Base-by-base conservation (phyloP, 2,797 vertebrate genomes). In the Manis pentadactyla region DNA sequence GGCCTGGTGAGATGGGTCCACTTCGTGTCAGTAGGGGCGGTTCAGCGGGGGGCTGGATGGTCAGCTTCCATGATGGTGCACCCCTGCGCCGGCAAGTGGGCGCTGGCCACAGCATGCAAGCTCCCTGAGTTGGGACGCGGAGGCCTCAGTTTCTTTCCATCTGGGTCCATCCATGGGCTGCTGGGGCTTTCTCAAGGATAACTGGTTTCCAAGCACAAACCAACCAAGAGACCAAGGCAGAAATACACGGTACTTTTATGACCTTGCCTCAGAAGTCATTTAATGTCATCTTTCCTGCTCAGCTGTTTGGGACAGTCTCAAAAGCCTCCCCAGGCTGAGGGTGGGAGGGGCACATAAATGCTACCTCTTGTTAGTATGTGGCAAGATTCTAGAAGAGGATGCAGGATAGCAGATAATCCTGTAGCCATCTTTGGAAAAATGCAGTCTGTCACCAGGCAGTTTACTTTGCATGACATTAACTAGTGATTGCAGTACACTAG, bases 201-300 rank as follows among this genome's bases (percentile, higher is more conserved):
- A 63, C 15, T 71, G 15, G 11, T 66, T 92, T 73, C 64, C 23
- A 79, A 85, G 29, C 85, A 13, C 27, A 88, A 64, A 92, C 5
- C 25, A 34, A 5, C 9, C 83, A 71, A 71, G 46, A 42, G 83
- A 78, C 61, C 18, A 79, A 37, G 29, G 23, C 4, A 63, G 78
- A 77, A 64, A 31, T 29, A 46, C 12, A 29, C 34, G 34, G 1
- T 12, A 29, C 27, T 82, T 86, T 49, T 57, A 82, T 57, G 73
- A 85, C 11, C 4, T 92, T 42, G 57, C 10, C 71, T 79, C 42
- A 37, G 7, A 63, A 82, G 34, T 61, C 29, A 57, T 42, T n/a
- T 49, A 59, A 23, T 75, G 23, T 39, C 31, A 12, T 51, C 37
- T 92, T 21, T 13, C 29, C 29, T 86, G 14, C 9, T 63, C 19